These are phyloP conservation scores for Heliconius nattereri DNA, from an alignment of 1,140 invertebrate species.

Conservation along the genomic window DNA sequence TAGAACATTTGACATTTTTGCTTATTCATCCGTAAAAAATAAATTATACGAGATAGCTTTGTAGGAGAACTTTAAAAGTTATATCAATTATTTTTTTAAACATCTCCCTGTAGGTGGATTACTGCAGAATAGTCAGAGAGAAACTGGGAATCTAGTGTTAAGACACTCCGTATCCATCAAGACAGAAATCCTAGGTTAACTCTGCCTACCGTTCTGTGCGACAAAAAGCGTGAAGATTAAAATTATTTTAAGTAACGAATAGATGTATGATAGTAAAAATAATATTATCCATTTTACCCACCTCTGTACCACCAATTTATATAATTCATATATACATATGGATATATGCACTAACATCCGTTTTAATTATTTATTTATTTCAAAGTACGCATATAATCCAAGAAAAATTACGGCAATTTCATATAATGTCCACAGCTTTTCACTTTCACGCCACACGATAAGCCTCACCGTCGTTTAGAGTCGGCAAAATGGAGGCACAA, in stretches of 20 bases:
- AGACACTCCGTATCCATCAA: too few relatives aligned
- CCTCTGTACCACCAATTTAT: neutral
- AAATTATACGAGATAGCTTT: neutral
- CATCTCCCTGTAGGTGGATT: too few relatives aligned
- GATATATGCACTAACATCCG: too few relatives aligned
- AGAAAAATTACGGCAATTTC: neutral
- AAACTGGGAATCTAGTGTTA: too few relatives aligned
- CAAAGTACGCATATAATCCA: neutral
- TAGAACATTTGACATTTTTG: conserved; percentile 3
- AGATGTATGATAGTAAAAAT: too few relatives aligned
- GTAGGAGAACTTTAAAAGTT: neutral
- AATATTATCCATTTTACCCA: too few relatives aligned
- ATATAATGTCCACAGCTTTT: neutral
- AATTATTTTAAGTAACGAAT: too few relatives aligned
- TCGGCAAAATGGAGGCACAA: conserved; percentile 14
- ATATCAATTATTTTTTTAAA: too few relatives aligned
- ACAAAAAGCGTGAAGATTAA: too few relatives aligned
- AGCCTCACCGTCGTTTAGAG: neutral
- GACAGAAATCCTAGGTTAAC: too few relatives aligned
- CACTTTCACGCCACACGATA: neutral
- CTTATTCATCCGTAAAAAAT: neutral
- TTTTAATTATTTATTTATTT: neutral
- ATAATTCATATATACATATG: neutral
- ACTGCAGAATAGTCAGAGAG: too few relatives aligned
- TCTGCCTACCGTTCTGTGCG: too few relatives aligned